Conservation (phyloP, 2,113 vertebrate genomes). For the Chelonoidis abingdonii region DNA sequence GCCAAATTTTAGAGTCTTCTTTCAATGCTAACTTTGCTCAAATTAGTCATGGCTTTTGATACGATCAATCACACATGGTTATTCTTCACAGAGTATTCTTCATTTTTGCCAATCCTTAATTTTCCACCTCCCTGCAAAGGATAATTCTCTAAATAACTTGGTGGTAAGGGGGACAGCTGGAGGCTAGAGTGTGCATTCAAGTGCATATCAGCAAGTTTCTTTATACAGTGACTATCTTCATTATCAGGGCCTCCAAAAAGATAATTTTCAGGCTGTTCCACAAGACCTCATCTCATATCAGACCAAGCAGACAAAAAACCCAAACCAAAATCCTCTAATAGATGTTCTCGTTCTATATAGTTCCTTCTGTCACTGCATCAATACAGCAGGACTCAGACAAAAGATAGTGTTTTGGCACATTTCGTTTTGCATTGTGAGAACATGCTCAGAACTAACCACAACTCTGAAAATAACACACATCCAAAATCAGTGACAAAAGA, state of each 20-base stretch:
- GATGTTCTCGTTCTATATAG: neutral
- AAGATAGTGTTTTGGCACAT: neutral
- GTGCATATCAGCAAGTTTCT: neutral
- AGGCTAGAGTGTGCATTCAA: slow-evolving; percentile 1
- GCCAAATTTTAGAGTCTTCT: slow-evolving; percentile 21
- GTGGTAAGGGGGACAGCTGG: neutral
- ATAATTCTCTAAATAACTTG: slow-evolving; percentile 22
- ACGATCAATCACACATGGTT: accelerated
- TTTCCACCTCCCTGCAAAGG: neutral
- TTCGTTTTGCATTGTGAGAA: neutral
- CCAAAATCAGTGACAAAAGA: neutral
- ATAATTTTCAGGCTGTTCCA: slow-evolving; percentile 16
- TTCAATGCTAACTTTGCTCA: slow-evolving; percentile 18
- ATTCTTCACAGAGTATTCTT: neutral
- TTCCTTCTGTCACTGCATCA: neutral
- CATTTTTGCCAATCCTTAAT: neutral
- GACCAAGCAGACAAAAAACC: neutral
- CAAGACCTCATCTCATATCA: slow-evolving; percentile 4
- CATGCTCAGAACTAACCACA: neutral
- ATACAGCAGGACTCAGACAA: neutral
- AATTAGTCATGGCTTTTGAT: neutral
- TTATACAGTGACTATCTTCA: neutral
- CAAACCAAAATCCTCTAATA: neutral
- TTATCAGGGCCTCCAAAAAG: slow-evolving; percentile 11
- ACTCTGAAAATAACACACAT: neutral